phyloP scores from a whole-genome alignment of 2,113 vertebrate genomes.

The Neopipo cinnamomea region DNA sequence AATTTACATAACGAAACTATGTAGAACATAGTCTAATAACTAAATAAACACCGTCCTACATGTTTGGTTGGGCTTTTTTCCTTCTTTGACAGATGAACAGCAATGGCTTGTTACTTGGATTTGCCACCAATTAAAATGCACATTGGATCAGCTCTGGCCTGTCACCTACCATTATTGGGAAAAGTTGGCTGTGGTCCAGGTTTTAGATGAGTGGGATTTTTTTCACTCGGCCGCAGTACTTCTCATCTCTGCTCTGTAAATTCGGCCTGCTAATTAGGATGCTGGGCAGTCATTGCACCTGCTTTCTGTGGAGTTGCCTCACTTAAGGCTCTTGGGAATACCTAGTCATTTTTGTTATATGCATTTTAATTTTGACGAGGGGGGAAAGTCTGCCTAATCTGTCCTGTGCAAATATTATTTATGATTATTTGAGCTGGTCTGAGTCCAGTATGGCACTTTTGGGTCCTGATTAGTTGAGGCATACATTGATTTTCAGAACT shows the following conservation, averaged over 20 bases:
- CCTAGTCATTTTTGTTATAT: background rate
- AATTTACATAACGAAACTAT: background rate
- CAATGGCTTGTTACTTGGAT: conserved; percentile 51
- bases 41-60: background rate
- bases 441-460: background rate
- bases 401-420: background rate
- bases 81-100: conserved; percentile 52
- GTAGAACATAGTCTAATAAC: background rate
- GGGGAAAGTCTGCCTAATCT: background rate
- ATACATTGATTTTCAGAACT: background rate
- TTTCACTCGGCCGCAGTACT: background rate
- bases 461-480: background rate
- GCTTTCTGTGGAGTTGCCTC: background rate
- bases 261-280: background rate
- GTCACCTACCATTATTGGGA: conserved; percentile 60
- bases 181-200: conserved; percentile 28
- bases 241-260: background rate
- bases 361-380: background rate
- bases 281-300: background rate
- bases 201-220: background rate
- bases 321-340: background rate
- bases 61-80: background rate
- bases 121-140: conserved; percentile 62
- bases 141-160: conserved; percentile 53
- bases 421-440: background rate